Evolutionary conservation across 2,113 vertebrate genomes (phyloP).

Genomic region (Calyptommatus sinebrachiatus): DNA sequence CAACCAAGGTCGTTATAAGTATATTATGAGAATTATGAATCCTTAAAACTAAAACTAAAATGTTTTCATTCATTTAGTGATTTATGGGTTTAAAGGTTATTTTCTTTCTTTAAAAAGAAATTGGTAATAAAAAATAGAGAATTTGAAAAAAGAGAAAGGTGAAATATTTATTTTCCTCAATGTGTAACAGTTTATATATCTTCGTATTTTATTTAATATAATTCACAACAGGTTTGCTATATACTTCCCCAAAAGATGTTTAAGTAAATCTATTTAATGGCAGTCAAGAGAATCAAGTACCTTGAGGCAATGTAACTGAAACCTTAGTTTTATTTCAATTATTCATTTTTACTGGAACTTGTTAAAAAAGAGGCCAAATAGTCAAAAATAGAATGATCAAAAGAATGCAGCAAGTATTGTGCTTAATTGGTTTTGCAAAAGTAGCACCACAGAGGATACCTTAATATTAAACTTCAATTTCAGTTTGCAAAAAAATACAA

Average conservation of each 20-base stretch:
- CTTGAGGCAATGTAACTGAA: neutral
- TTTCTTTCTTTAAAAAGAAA: slow-evolving; percentile 21
- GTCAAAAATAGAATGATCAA: slow-evolving; percentile 11
- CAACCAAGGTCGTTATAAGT: rapidly evolving
- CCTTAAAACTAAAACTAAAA: neutral
- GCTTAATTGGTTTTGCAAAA: neutral
- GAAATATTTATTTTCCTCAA: neutral
- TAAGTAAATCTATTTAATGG: slow-evolving; percentile 13
- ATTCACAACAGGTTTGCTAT: neutral
- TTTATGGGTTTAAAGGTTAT: slow-evolving; percentile 16
- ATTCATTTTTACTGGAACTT: slow-evolving; percentile 15
- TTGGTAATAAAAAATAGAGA: slow-evolving; percentile 34
- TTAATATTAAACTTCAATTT: neutral
- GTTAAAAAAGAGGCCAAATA: slow-evolving; percentile 7
- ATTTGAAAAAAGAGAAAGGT: slow-evolving; percentile 14
- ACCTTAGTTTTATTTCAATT: neutral
- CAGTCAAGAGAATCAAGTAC: neutral
- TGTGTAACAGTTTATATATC: slow-evolving; percentile 19
- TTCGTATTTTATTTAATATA: slow-evolving; percentile 1
- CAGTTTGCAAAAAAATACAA: neutral
- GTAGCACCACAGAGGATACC: neutral
- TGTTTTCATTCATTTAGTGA: slow-evolving; percentile 30
- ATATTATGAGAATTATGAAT: slow-evolving; percentile 40
- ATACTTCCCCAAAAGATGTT: neutral
- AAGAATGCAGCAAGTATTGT: neutral